Base-by-base conservation (phyloP, 2,888 invertebrate species). In the Oligia latruncula region DNA sequence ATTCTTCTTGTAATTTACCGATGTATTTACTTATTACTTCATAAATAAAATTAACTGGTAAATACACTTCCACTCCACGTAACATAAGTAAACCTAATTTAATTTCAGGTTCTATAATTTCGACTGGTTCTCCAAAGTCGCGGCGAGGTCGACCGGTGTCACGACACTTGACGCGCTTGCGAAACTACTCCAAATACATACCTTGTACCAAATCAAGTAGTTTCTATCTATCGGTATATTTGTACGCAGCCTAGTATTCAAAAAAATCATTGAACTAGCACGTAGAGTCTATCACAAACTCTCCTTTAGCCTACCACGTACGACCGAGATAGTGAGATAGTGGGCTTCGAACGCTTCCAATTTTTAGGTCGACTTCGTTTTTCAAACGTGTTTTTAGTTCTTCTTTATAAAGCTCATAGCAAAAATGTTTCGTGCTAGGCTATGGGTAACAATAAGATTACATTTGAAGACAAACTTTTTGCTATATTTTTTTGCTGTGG, bases 61-160 rank as follows among this genome's bases (percentile, higher is more conserved):
- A 67, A 72, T 23, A 60, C 15, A 60, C 68, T 71, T 68, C 52
- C 66, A 66, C 43, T 49, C 83, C 43, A 85, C 66, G n/a, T n/a
- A 74, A 74, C 67, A 43, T 67, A 74, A 85, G 65, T 60, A 77
- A 67, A 72, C 73, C 66, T 82, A 77, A 74, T 70, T 81, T 71
- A 43, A 81, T 85, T 77, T 84, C 77, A 77, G 67, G 77, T 82
- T 77, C 74, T 82, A 77, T 76, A 81, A 83, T 77, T 85, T 77
- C 60, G 67, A 89, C 77, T 87, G 79, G 77, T 71, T 81, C 65
- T 81, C 58, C 85, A 83, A 89, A 90, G 87, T 85, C 79, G 86
- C 55, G 68, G 58, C 89, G 91, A 93, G 93, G 93, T 89, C 92
- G 86, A 71, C 89, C 75, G 75, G 85, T 90, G 89, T 91, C 92